Conservation (phyloP, 2,888 invertebrate genomes). For the Altica lythri region DNA sequence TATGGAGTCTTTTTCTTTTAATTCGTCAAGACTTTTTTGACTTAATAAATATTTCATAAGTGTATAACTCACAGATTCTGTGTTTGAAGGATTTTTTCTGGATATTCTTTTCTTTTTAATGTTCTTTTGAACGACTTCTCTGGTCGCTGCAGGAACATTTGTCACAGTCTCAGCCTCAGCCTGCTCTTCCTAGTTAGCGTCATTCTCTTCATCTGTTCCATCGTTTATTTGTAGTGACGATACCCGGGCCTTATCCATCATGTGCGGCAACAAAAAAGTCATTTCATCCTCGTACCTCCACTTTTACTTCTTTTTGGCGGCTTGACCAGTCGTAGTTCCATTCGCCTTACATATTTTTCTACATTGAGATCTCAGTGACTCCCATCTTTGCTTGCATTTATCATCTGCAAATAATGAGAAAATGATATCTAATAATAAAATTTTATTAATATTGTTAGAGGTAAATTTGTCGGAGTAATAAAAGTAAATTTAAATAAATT, state of each 20-base stretch:
- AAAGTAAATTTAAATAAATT: no score
- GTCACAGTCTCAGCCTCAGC: no score
- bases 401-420: conserved; percentile 7
- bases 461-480: no score
- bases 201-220: conserved; percentile 4
- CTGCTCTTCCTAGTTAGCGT: neutral
- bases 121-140: neutral
- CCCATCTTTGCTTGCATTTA: conserved; percentile 11
- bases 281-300: conserved; percentile 15
- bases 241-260: conserved; percentile 6
- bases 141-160: neutral
- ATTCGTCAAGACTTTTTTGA: conserved; percentile 6
- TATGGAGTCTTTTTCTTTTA: conserved; percentile 13
- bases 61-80: conserved; percentile 7
- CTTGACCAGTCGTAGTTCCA: conserved; percentile 1
- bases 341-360: conserved; percentile 16
- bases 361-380: conserved; percentile 17
- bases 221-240: conserved; percentile 4
- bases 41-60: conserved; percentile 1
- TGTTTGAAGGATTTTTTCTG: conserved; percentile 12
- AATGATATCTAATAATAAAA: neutral
- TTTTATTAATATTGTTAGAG: no score
- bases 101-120: conserved; percentile 10
- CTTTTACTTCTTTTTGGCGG: conserved; percentile 12
- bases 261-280: conserved; percentile 14